These are phyloP conservation scores for Stenodera caucasica DNA, from an alignment of 2,888 invertebrate genomes.

Conservation along the genomic window DNA sequence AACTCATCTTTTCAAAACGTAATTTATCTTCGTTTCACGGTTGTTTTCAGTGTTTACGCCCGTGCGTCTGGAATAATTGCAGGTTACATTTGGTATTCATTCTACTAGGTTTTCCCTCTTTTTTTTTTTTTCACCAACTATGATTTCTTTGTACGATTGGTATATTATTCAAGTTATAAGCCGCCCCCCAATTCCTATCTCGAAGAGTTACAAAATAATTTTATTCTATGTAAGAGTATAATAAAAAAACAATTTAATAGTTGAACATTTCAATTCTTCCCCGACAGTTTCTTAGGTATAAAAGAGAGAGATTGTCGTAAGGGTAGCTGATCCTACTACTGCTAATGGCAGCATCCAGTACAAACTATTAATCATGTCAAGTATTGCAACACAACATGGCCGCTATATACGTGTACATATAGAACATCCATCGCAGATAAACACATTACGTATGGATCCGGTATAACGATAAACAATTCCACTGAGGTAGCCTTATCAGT, in stretches of 20 bases:
- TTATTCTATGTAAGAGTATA: no score
- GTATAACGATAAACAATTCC: constrained; percentile 55
- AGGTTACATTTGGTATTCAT: constrained; percentile 40
- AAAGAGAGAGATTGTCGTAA: constrained; percentile 43
- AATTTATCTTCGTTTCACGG: constrained; percentile 57
- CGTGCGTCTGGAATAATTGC: constrained; percentile 48
- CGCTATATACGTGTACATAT: constrained; percentile 54
- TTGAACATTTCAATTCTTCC: neutral
- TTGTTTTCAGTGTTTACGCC: constrained; percentile 50
- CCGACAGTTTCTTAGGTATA: no score
- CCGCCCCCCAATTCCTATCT: constrained; percentile 2
- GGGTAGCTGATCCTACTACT: constrained; percentile 57
- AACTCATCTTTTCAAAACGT: constrained; percentile 56
- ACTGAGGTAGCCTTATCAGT: constrained; percentile 51
- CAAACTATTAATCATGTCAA: constrained; percentile 57
- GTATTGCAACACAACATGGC: constrained; percentile 56
- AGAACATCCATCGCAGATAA: constrained; percentile 57
- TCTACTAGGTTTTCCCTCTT: constrained; percentile 10
- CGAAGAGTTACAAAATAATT: neutral
- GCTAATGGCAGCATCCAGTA: constrained; percentile 55
- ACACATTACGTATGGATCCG: constrained; percentile 56
- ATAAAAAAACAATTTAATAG: neutral
- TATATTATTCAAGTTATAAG: constrained; percentile 3
- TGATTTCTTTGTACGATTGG: neutral
- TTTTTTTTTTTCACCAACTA: neutral